Evolutionary conservation across 2,888 invertebrate species (phyloP).

Genomic region (Erebia palarica): DNA sequence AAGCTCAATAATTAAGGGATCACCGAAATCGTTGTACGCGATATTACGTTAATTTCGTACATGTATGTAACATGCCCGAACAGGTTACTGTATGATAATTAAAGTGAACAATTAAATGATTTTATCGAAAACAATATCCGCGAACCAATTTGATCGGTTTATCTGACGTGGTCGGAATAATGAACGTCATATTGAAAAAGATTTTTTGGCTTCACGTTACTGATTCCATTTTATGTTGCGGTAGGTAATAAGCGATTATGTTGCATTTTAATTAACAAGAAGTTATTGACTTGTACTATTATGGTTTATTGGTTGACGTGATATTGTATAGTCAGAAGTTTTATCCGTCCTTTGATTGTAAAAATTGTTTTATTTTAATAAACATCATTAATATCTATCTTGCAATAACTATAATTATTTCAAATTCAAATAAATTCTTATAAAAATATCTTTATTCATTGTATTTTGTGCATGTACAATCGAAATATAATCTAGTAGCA

Average conservation of each 20-base stretch:
- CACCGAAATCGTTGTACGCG: constrained; percentile 19
- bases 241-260: constrained; percentile 18
- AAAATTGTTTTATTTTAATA: too few relatives aligned
- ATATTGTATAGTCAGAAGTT: background rate
- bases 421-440: too few relatives aligned
- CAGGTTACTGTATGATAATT: constrained; percentile 50
- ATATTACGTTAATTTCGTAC: constrained; percentile 39
- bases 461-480: too few relatives aligned
- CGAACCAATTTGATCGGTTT: constrained; percentile 37
- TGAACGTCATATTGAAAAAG: constrained; percentile 37
- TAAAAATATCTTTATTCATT: too few relatives aligned
- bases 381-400: too few relatives aligned
- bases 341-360: too few relatives aligned
- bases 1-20: constrained; percentile 19
- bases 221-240: constrained; percentile 13
- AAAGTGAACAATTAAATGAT: constrained; percentile 53
- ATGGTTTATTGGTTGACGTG: constrained; percentile 5
- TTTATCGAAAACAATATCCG: constrained; percentile 51
- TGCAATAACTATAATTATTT: too few relatives aligned
- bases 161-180: constrained; percentile 37
- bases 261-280: constrained; percentile 19
- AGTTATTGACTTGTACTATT: background rate
- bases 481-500: too few relatives aligned
- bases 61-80: constrained; percentile 40
- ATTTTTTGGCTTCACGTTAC: constrained; percentile 26